Base-by-base conservation (phyloP, 1,140 invertebrate genomes). In the Magallana gigas region DNA sequence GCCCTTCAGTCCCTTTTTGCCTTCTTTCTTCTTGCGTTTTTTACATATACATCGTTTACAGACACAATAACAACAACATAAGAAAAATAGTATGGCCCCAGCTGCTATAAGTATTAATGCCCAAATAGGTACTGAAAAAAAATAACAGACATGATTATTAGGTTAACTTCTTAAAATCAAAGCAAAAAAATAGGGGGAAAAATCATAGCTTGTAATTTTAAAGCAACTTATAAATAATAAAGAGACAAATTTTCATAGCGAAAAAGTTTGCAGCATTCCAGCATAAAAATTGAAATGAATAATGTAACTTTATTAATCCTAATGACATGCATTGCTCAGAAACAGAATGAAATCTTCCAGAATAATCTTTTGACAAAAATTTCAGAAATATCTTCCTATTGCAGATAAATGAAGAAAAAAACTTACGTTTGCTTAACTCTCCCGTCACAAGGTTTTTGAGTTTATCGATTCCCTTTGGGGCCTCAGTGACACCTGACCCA, bases 11-110 rank as follows among this genome's bases (percentile, higher is more conserved):
- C 98, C 98, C 95, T 99, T 99, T 95, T 98, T 98, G 8, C 92
- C 92, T 85, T 94, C 94, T 91, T 97, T 95, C 90, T 93, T 98
- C 96, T 98, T 98, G 96, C 99, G 98, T 96, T 97, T 98, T 94
- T 98, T 98, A 94, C 97, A 97, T 96, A 98, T 98, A 95, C 98
- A 99, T 96, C 98, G 96, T 94, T 98, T 96, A 95, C 99, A 98
- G 95, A 98, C 98, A 96, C 97, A 99, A 95, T 98, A 97, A 95
- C 98, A 98, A 91, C 98, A 97, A 91, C 97, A 97, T 90, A 98
- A 96, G 88, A 99, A 96, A 88, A 99, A 95, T 81, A 98, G 95
- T 84, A 94, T 86, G 7, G 92, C 91, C 12, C 91, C 93, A 9
- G 93, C 92, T 85, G 91, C 92, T 85, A 95, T 95, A 64, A 92